phyloP scores from a whole-genome alignment of 2,888 invertebrate genomes.

The Oxycera nigricornis region DNA sequence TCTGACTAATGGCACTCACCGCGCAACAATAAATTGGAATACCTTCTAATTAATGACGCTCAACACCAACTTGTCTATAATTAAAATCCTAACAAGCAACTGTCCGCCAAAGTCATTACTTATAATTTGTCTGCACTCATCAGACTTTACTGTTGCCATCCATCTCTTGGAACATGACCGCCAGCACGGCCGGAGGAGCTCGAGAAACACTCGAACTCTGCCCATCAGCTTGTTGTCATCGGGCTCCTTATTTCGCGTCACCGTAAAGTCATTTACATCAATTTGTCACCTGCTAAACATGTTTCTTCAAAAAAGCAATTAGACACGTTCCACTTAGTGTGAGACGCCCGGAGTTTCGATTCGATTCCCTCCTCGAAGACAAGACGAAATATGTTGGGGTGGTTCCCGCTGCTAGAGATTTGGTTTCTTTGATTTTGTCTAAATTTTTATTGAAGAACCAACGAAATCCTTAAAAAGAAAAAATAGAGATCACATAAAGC shows the following conservation, averaged over 20 bases:
- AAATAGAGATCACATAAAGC: too few species aligned
- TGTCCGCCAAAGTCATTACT: slow-evolving; percentile 26
- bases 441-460: too few species aligned
- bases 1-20: too few species aligned
- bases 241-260: slow-evolving; percentile 23
- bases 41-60: slow-evolving; percentile 16
- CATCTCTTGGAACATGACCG: slow-evolving; percentile 22
- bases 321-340: slow-evolving; percentile 51
- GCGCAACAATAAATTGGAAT: not conserved
- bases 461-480: too few species aligned
- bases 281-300: slow-evolving; percentile 51
- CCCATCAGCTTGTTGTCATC: not conserved
- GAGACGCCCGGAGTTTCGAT: slow-evolving; percentile 7
- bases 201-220: not conserved
- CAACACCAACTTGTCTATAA: slow-evolving; percentile 22
- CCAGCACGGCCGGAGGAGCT: not conserved
- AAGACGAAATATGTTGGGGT: not conserved
- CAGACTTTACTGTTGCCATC: slow-evolving; percentile 16
- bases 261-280: slow-evolving; percentile 44
- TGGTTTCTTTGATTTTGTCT: too few species aligned
- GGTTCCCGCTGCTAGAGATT: not conserved
- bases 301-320: slow-evolving; percentile 50
- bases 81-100: slow-evolving; percentile 18
- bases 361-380: not conserved
- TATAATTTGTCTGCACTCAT: slow-evolving; percentile 37